phyloP scores from a whole-genome alignment of 2,888 invertebrate species.

The Zygaena filipendulae region DNA sequence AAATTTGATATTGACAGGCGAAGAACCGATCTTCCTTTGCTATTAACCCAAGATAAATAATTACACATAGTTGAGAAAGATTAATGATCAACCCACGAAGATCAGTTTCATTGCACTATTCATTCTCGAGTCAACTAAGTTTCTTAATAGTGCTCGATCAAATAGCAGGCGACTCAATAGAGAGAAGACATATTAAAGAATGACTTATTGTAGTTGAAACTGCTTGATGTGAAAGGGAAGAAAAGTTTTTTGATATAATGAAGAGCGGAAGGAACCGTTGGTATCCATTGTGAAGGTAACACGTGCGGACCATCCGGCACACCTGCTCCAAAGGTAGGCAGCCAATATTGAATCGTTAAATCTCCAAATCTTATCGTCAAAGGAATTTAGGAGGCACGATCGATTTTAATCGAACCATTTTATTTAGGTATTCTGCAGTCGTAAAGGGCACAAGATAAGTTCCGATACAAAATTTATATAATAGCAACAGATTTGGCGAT shows the following conservation, averaged over 20 bases:
- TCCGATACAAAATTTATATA: no score
- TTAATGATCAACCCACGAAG: slow-evolving; percentile 29
- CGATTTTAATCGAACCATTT: no score
- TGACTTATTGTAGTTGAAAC: background rate
- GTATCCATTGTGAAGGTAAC: slow-evolving; percentile 18
- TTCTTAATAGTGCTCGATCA: background rate
- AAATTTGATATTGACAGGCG: no score
- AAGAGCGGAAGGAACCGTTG: slow-evolving; percentile 22
- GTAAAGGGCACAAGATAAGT: no score
- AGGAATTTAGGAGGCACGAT: slow-evolving; percentile 14
- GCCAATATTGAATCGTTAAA: no score
- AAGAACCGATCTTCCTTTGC: no score
- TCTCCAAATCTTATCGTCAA: no score
- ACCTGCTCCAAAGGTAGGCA: slow-evolving; percentile 22
- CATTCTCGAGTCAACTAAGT: slow-evolving; percentile 19
- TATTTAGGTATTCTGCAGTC: no score
- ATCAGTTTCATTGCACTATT: slow-evolving; percentile 28
- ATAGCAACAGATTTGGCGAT: no score
- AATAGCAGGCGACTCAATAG: no score
- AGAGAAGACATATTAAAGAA: no score
- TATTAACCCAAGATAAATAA: no score
- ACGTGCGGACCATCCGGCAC: slow-evolving; percentile 24
- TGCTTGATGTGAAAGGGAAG: background rate
- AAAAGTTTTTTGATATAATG: slow-evolving; percentile 9
- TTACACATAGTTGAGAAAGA: slow-evolving; percentile 31